Conservation (phyloP, 1,140 invertebrate genomes). For the Euwallacea fornicatus region DNA sequence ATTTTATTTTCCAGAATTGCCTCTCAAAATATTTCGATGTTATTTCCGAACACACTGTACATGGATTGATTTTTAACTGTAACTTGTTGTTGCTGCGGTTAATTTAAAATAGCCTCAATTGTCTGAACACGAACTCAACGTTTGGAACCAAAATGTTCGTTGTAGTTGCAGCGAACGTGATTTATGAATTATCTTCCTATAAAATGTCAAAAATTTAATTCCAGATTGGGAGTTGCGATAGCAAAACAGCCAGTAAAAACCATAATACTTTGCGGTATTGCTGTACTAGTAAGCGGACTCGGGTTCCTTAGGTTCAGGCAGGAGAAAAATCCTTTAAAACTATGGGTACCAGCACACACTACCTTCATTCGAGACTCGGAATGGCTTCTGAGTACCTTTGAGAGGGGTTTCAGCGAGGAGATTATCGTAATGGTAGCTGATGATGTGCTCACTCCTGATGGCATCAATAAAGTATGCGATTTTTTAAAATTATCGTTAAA, state of each 20-base stretch:
- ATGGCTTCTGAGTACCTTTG: constrained; percentile 71
- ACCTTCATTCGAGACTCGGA: constrained; percentile 69
- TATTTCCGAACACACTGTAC: too few relatives aligned
- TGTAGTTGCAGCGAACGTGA: too few relatives aligned
- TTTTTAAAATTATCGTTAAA: neutral
- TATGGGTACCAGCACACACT: constrained; percentile 72
- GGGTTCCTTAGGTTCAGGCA: constrained; percentile 63
- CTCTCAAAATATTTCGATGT: too few relatives aligned
- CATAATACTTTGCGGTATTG: constrained; percentile 57
- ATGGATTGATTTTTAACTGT: too few relatives aligned
- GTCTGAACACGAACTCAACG: too few relatives aligned
- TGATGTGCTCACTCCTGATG: constrained; percentile 65
- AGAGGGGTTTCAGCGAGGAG: constrained; percentile 64
- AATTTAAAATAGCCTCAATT: too few relatives aligned
- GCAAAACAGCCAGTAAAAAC: constrained; percentile 59
- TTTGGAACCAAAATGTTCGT: too few relatives aligned
- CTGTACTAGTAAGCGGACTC: constrained; percentile 57
- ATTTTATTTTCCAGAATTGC: too few relatives aligned
- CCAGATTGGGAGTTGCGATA: constrained; percentile 56
- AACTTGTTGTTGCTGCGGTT: too few relatives aligned
- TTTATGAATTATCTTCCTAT: too few relatives aligned
- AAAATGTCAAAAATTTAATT: constrained; percentile 45
- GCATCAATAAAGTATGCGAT: constrained; percentile 47
- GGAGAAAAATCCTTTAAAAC: constrained; percentile 69
- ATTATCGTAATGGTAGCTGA: constrained; percentile 64